phyloP scores from a whole-genome alignment of 1,140 invertebrate species.

The Saxidomus purpurata region DNA sequence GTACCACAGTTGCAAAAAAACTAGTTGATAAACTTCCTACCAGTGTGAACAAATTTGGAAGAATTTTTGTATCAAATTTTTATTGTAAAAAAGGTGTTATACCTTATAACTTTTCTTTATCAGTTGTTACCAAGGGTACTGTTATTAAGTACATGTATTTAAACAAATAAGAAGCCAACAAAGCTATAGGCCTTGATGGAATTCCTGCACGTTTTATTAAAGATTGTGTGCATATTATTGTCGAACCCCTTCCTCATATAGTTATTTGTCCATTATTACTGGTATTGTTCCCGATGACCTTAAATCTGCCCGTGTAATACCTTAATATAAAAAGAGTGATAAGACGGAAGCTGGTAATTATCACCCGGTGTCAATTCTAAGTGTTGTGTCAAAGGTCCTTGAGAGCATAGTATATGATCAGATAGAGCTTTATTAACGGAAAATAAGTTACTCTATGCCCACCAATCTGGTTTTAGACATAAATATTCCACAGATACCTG shows the following conservation, averaged over 20 bases:
- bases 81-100: not conserved
- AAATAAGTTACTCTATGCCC: constrained; percentile 42
- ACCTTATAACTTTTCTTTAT: constrained; percentile 37
- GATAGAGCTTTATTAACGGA: constrained; percentile 27
- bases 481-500: too few species aligned
- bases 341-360: constrained; percentile 51
- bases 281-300: constrained; percentile 49
- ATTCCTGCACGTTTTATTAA: constrained; percentile 52
- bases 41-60: not conserved
- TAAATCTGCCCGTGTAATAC: too few species aligned
- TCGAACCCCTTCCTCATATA: constrained; percentile 24
- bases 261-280: constrained; percentile 20
- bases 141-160: constrained; percentile 29
- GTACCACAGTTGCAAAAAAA: too few species aligned
- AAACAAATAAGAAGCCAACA: constrained; percentile 7
- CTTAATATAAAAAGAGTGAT: too few species aligned
- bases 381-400: constrained; percentile 50
- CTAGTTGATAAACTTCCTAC: constrained; percentile 30
- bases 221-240: not conserved
- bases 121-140: not conserved
- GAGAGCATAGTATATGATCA: constrained; percentile 50
- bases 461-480: too few species aligned
- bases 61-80: not conserved
- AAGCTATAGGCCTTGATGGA: constrained; percentile 30
- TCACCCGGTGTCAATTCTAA: constrained; percentile 51